These are phyloP conservation scores for Corythucha ciliata DNA, from an alignment of 2,888 invertebrate genomes.

Conservation along the genomic window DNA sequence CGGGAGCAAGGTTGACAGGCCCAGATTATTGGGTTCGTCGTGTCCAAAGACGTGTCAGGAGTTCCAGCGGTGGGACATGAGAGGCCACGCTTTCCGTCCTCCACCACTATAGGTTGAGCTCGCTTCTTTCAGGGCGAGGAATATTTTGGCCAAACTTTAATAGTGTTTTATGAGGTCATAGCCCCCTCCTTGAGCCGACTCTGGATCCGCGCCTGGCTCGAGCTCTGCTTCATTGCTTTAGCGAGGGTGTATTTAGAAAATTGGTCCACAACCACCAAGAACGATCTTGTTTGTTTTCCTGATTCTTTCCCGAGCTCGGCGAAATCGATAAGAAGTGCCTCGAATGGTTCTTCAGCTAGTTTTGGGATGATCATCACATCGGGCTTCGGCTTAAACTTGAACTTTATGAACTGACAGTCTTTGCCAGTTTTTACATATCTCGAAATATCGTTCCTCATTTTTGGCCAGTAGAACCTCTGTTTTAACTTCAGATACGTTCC, in stretches of 20 bases:
- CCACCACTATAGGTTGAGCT: too few relatives aligned
- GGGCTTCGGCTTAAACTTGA: constrained; percentile 5
- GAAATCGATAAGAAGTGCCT: constrained; percentile 7
- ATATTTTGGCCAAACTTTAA: too few relatives aligned
- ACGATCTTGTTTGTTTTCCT: neutral
- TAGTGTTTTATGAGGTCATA: too few relatives aligned
- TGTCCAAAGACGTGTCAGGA: too few relatives aligned
- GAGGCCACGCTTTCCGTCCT: too few relatives aligned
- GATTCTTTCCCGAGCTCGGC: constrained; percentile 7
- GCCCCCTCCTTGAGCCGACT: too few relatives aligned
- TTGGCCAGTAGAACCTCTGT: constrained; percentile 9
- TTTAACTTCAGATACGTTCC: constrained; percentile 11
- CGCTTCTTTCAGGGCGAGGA: too few relatives aligned
- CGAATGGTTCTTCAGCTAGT: neutral
- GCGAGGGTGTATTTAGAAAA: neutral
- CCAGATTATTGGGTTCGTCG: too few relatives aligned
- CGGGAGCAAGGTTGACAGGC: too few relatives aligned
- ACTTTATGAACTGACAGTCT: neutral
- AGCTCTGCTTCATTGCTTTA: constrained; percentile 8
- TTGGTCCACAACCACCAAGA: constrained; percentile 3
- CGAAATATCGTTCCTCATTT: constrained; percentile 7
- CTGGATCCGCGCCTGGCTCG: too few relatives aligned
- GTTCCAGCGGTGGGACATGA: too few relatives aligned
- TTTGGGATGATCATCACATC: constrained; percentile 1
- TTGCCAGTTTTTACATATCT: neutral